A percentile compares a stretch with the other conserved stretches of the same genome.
Conservation (phyloP, 2,888 invertebrate genomes). For the Rhamnusium bicolor region DNA sequence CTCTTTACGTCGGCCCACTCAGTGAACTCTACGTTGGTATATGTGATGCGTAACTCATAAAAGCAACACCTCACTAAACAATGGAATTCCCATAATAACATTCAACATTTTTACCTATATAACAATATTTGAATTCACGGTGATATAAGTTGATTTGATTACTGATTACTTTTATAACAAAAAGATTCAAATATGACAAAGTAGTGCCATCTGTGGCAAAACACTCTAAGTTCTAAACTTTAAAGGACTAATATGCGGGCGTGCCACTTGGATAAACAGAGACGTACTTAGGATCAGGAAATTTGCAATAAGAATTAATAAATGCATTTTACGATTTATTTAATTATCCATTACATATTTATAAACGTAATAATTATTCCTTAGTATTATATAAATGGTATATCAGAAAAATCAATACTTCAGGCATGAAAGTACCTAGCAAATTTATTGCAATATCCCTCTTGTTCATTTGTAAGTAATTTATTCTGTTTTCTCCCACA, state of each 20-base stretch:
- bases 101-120: background rate
- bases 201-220: slow-evolving; percentile 50
- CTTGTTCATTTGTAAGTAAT: slow-evolving; percentile 14
- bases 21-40: slow-evolving; percentile 9
- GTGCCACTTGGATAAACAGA: slow-evolving; percentile 7
- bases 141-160: background rate
- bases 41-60: slow-evolving; percentile 24
- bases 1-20: slow-evolving; percentile 25
- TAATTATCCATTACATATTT: background rate
- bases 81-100: slow-evolving; percentile 18
- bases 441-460: slow-evolving; percentile 19
- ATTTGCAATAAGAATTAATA: background rate
- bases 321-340: background rate
- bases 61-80: slow-evolving; percentile 26
- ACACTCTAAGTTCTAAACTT: slow-evolving; percentile 26
- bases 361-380: background rate
- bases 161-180: background rate
- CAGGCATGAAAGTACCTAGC: background rate
- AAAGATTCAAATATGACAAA: slow-evolving; percentile 4
- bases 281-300: slow-evolving; percentile 16
- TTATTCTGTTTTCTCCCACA: slow-evolving; percentile 17
- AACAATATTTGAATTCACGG: background rate
- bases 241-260: background rate
- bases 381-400: background rate
- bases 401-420: background rate